Conservation (phyloP, 2,113 vertebrate genomes). For the Dendropsophus ebraccatus region DNA sequence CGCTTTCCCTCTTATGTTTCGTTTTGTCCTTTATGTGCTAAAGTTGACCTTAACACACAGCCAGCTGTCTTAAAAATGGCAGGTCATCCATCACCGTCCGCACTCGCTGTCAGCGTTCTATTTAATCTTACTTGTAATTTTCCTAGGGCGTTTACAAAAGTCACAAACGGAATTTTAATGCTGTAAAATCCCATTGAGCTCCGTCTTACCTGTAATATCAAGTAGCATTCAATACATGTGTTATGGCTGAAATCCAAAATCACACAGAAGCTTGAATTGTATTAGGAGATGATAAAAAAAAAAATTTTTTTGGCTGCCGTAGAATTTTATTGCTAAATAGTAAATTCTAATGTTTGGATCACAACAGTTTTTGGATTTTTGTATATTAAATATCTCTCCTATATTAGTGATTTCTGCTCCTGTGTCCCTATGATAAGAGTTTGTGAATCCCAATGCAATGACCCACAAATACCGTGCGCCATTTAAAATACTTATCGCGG, state of each 20-base stretch:
- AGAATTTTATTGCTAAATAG: not conserved
- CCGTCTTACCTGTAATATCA: slow-evolving; percentile 21
- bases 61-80: slow-evolving; percentile 70
- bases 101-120: slow-evolving; percentile 64
- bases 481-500: too few relatives aligned
- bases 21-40: slow-evolving; percentile 62
- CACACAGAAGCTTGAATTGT: not conserved
- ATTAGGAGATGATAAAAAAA: not conserved
- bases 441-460: too few relatives aligned
- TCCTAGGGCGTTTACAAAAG: slow-evolving; percentile 73
- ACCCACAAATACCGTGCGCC: too few relatives aligned
- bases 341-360: not conserved
- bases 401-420: too few relatives aligned
- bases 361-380: too few relatives aligned
- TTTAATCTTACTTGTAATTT: slow-evolving; percentile 79
- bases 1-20: slow-evolving; percentile 49
- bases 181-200: slow-evolving; percentile 48
- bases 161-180: slow-evolving; percentile 77
- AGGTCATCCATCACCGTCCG: slow-evolving; percentile 75
- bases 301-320: not conserved
- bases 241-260: not conserved
- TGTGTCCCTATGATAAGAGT: too few relatives aligned
- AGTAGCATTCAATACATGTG: slow-evolving; percentile 23
- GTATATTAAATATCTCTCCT: too few relatives aligned
- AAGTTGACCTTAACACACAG: slow-evolving; percentile 68